Percentiles rank a stretch among this genome's conserved stretches.
phyloP scores from a whole-genome alignment of 1,140 invertebrate species.

The Formica selysi region DNA sequence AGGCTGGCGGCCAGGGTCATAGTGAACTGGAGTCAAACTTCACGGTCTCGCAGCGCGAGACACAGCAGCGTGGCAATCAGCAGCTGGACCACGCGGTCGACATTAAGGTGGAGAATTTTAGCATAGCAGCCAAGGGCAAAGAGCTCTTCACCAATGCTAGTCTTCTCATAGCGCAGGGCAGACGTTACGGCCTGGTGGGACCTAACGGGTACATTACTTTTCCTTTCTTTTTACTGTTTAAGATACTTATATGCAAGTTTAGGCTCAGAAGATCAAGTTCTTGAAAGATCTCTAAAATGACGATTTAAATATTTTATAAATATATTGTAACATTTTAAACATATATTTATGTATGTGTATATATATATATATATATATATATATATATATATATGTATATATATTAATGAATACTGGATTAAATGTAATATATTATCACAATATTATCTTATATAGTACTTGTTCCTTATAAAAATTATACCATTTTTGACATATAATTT shows the following conservation, averaged over 20 bases:
- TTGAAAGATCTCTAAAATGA: background rate
- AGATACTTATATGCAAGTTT: too few species aligned
- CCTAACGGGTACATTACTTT: constrained; percentile 94
- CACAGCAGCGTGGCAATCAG: constrained; percentile 88
- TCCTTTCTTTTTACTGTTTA: too few species aligned
- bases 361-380: background rate
- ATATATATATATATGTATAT: background rate
- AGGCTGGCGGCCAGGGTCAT: constrained; percentile 95
- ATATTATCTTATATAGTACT: constrained; percentile 25
- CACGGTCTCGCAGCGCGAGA: constrained; percentile 94
- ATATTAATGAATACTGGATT: background rate
- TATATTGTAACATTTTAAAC: background rate
- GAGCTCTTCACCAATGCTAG: constrained; percentile 99
- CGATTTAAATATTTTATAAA: constrained; percentile 6
- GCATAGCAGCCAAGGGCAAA: constrained; percentile 98
- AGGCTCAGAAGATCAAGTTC: too few species aligned
- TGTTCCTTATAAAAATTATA: constrained; percentile 30
- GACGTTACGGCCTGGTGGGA: constrained; percentile 98
- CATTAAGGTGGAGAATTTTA: constrained; percentile 99
- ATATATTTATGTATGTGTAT: background rate
- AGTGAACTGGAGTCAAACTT: constrained; percentile 97
- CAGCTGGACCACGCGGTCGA: constrained; percentile 98
- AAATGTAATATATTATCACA: background rate
- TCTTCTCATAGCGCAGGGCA: constrained; percentile 96
- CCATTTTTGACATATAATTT: background rate